Evolutionary conservation across 2,888 invertebrate species (phyloP), one percentile per base, ranked within the genome.

Genomic region (Lasioglossum malachurum): DNA sequence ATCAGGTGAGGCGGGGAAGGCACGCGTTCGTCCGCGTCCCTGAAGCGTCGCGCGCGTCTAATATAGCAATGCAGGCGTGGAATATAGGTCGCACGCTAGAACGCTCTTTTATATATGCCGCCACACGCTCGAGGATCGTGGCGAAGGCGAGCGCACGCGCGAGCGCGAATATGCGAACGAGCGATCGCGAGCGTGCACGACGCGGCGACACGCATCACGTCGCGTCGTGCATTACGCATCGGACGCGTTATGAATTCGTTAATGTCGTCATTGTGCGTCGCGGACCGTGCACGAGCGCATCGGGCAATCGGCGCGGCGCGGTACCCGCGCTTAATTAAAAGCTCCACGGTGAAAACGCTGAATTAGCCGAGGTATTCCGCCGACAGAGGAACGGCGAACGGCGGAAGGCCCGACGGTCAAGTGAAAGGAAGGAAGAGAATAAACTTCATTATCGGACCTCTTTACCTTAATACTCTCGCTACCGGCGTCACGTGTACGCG

Each of bases 51-150:
- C 80, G 82, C 84, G 85, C 82, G 88, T 93, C 92, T 92, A 93
- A 92, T 93, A 93, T 93, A 91, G 92, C 92, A 90, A 92, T 92
- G 92, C 92, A 93, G 90, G 91, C 92, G 92, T 92, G 89, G 90
- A 93, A 93, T 93, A 93, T 93, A 92, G 93, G 93, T 93, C 93
- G 90, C 90, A 90, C 89, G 89, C 91, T 92, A 93, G 92, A 93
- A 86, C 92, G 90, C 85, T 88, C 86, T 91, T 92, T 90, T 91
- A 90, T 89, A 87, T 89, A 83, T 90, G 87, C 87, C 91, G 88
- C 84, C 88, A 83, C 83, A 88, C 89, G 84, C 84, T 84, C 88
- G 78, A 75, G 69, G 80, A 90, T 86, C 84, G 83, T 84, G 75
- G 82, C 80, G 72, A 57, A 76, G 82, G 76, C 83, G 69, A 72